Conservation (phyloP, 1,140 invertebrate genomes). For the Drosophila prosaltans region DNA sequence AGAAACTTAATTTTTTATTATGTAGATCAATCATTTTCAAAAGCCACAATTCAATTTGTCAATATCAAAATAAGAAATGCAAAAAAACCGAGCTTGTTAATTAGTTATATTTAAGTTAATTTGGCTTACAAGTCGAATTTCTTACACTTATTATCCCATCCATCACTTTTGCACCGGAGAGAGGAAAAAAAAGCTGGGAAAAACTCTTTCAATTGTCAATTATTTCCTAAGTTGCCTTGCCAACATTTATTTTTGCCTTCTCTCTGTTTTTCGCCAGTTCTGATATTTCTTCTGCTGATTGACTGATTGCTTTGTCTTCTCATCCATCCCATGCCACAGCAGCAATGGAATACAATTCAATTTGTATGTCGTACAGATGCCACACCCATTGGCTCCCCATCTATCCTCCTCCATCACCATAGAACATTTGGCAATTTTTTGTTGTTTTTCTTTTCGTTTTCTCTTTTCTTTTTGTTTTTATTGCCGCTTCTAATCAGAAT, state of each 20-base stretch:
- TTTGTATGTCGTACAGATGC: constrained; percentile 67
- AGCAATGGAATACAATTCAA: constrained; percentile 71
- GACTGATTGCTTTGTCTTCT: constrained; percentile 81
- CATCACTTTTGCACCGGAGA: constrained; percentile 45
- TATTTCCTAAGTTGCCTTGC: constrained; percentile 34
- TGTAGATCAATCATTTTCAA: too few species aligned
- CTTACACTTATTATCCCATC: constrained; percentile 39
- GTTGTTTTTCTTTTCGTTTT: constrained; percentile 32
- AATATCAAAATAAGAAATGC: too few species aligned
- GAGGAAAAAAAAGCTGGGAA: neutral
- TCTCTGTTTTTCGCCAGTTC: constrained; percentile 39
- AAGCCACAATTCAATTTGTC: too few species aligned
- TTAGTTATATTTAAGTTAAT: neutral
- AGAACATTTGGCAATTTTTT: constrained; percentile 32
- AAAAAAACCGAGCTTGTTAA: neutral
- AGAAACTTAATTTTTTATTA: too few species aligned
- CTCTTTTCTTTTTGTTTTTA: constrained; percentile 61
- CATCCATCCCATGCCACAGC: constrained; percentile 3
- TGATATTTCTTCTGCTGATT: constrained; percentile 54
- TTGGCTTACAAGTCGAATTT: neutral
- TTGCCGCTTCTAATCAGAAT: constrained; percentile 76
- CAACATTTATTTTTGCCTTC: constrained; percentile 38
- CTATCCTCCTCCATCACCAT: neutral
- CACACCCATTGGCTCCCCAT: constrained; percentile 47
- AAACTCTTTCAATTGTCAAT: constrained; percentile 27